Evolutionary conservation across 2,113 vertebrate species (phyloP).

Genomic region (Centropristis striata): DNA sequence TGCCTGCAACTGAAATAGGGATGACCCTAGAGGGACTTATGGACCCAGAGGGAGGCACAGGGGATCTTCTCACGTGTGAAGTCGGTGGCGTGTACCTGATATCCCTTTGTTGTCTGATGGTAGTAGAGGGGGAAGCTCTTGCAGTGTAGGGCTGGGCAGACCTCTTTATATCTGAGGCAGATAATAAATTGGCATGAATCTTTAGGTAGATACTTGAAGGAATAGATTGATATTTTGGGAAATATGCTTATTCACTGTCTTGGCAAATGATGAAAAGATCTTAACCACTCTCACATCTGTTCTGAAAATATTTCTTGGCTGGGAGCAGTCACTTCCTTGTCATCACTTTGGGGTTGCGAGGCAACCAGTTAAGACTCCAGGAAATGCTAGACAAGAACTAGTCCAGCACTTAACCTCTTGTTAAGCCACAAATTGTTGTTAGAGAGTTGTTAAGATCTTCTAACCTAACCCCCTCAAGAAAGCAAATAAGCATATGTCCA

Average conservation of each 20-base stretch:
- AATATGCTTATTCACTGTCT: neutral
- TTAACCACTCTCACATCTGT: neutral
- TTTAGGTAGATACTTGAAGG: neutral
- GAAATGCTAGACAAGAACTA: neutral
- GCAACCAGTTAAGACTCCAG: neutral
- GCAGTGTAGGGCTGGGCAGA: conserved; percentile 80
- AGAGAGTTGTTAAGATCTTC: neutral
- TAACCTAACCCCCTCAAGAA: neutral
- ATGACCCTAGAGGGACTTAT: conserved; percentile 72
- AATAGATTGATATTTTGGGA: neutral
- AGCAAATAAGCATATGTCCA: neutral
- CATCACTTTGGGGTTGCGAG: neutral
- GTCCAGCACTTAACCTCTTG: neutral
- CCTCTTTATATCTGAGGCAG: conserved; percentile 86
- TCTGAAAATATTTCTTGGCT: neutral
- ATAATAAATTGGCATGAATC: conserved; percentile 46
- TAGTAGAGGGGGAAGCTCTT: conserved; percentile 76
- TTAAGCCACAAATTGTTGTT: neutral
- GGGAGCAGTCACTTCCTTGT: neutral
- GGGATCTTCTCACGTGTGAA: conserved; percentile 74
- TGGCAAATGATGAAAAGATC: neutral
- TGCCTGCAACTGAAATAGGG: conserved; percentile 72
- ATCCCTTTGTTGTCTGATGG: conserved; percentile 82
- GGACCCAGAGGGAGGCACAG: conserved; percentile 65
- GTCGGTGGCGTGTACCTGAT: conserved; percentile 75